Base-by-base conservation (phyloP, 2,797 vertebrate species). In the Acridotheres tristis region DNA sequence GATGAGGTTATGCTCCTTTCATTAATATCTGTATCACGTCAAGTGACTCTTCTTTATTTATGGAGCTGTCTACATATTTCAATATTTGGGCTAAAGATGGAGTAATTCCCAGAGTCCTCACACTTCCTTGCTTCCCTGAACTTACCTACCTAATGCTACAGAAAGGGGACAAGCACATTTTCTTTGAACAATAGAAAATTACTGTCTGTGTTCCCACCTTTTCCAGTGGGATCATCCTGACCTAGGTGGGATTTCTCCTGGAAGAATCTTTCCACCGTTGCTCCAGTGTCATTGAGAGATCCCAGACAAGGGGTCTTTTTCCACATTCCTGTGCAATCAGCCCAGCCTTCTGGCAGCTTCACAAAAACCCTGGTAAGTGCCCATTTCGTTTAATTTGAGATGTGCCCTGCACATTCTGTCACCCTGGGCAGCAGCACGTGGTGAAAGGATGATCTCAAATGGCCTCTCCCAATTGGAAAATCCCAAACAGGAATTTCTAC, bases 1-100 rank as follows among this genome's bases (percentile, higher is more conserved):
- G 91, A 92, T 95, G 94, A 93, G 85, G 89, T 87, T 90, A 91
- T 88, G 59, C 50, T 75, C 54, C 78, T 88, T 91, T 94, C 92
- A 94, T 89, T 90, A 94, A 89, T 93, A 92, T 34, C 84, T 63
- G 10, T 53, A 71, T 67, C 80, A 84, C 54, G 53, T 79, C 69
- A 75, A 80, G 67, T 1, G 0, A 51, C 38, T 88, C 59, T 69
- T 75, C 57, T 65, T 94, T 93, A 93, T 96, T 95, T 93, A 92
- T 91, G 72, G 75, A 91, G 77, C 66, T 68, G 67, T 61, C 81
- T 61, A 40, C 34, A 48, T 40, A 11, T 89, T 93, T 89, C 34
- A 21, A 27, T 75, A 69, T 55, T 75, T 16, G 2, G 45, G 43
- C 43, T 89, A 78, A 78, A 78, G 79, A 81, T 8, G 40, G 75